Evolutionary conservation across 2,797 vertebrate genomes (phyloP).

Genomic region (Glossophaga mutica): DNA sequence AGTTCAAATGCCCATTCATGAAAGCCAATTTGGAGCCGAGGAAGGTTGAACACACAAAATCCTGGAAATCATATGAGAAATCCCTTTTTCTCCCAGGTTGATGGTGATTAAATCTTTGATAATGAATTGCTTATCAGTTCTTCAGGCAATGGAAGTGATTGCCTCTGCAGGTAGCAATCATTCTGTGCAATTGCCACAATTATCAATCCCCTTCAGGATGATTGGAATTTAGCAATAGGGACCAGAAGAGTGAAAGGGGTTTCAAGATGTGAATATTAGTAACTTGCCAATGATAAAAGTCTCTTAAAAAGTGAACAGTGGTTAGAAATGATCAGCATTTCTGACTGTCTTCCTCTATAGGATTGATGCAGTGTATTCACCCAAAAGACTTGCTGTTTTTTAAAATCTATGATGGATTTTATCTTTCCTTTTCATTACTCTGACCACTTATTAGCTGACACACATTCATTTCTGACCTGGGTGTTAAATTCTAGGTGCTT

Average conservation of each 20-base stretch:
- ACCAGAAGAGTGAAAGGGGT: slow-evolving; percentile 60
- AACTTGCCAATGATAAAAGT: slow-evolving; percentile 49
- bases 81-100: slow-evolving; percentile 51
- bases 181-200: slow-evolving; percentile 74
- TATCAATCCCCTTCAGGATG: slow-evolving; percentile 79
- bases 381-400: background rate
- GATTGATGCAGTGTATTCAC: background rate
- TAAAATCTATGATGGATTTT: background rate
- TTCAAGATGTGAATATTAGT: slow-evolving; percentile 72
- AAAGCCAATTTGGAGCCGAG: slow-evolving; percentile 29
- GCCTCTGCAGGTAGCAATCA: slow-evolving; percentile 82
- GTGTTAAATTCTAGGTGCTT: background rate
- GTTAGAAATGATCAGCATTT: slow-evolving; percentile 37
- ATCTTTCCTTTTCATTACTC: background rate
- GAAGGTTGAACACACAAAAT: slow-evolving; percentile 12
- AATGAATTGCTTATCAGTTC: slow-evolving; percentile 82
- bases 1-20: slow-evolving; percentile 7
- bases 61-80: slow-evolving; percentile 42
- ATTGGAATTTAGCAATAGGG: slow-evolving; percentile 75
- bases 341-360: background rate
- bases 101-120: slow-evolving; percentile 82
- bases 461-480: background rate
- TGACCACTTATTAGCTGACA: background rate
- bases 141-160: slow-evolving; percentile 80
- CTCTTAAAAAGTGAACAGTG: slow-evolving; percentile 34